These are phyloP conservation scores for Lagopus muta DNA, from an alignment of 2,113 vertebrate genomes.

Conservation along the genomic window DNA sequence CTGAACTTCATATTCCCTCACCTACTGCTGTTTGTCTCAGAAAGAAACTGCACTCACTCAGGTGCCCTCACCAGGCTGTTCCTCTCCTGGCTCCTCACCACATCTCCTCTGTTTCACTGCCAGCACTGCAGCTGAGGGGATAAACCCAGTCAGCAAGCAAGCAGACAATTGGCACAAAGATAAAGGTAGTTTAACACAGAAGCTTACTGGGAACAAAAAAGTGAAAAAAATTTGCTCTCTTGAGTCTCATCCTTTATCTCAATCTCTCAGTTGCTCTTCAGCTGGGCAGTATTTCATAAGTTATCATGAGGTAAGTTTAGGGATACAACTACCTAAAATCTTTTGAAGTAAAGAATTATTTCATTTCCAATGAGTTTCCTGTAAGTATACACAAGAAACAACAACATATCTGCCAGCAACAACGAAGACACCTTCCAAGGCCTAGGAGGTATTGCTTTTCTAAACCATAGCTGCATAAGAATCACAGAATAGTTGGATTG, in stretches of 20 bases:
- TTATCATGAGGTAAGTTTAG: background rate
- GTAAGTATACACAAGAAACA: background rate
- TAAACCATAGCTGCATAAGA: background rate
- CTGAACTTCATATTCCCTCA: background rate
- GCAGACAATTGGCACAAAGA: background rate
- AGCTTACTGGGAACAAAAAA: background rate
- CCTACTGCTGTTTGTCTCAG: background rate
- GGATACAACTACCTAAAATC: background rate
- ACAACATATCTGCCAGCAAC: rapidly evolving
- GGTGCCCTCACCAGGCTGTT: background rate
- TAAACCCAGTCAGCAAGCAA: background rate
- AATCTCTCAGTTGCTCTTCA: background rate
- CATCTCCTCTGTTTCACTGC: background rate
- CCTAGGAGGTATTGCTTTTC: background rate
- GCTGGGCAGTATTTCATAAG: background rate
- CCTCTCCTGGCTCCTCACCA: background rate
- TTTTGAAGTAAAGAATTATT: background rate
- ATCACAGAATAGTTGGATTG: too few relatives aligned
- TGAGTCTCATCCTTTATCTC: background rate
- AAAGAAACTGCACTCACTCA: background rate
- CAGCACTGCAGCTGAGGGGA: background rate
- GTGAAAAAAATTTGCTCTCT: background rate
- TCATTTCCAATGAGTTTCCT: background rate
- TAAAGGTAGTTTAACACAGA: background rate
- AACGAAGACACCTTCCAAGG: background rate